phyloP scores from a whole-genome alignment of 2,797 vertebrate genomes.

The Lutjanus argentimaculatus region DNA sequence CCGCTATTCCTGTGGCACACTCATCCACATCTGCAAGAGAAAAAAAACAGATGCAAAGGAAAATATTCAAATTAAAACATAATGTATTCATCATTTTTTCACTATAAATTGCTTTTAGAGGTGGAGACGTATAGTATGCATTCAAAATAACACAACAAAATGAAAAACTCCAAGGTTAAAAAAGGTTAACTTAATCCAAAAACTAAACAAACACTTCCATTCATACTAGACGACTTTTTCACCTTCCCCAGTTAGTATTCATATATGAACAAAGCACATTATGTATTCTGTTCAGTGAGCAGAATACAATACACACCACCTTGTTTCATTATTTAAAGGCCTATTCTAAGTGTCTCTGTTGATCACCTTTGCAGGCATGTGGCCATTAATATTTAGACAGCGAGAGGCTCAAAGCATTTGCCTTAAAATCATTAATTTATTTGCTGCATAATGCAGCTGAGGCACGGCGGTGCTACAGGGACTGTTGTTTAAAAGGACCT shows the following conservation, averaged over 20 bases:
- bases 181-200: slow-evolving; percentile 27
- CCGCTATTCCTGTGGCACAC: slow-evolving; percentile 89
- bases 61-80: slow-evolving; percentile 16
- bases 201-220: slow-evolving; percentile 47
- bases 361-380: slow-evolving; percentile 66
- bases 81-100: slow-evolving; percentile 24
- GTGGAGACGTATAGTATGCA: not conserved
- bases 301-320: slow-evolving; percentile 49
- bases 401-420: slow-evolving; percentile 45
- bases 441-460: slow-evolving; percentile 44
- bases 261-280: slow-evolving; percentile 68
- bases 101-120: not conserved
- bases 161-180: slow-evolving; percentile 10
- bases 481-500: slow-evolving; percentile 49
- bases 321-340: slow-evolving; percentile 71
- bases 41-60: not conserved
- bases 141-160: slow-evolving; percentile 21
- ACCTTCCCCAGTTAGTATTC: slow-evolving; percentile 54
- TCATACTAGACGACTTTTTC: slow-evolving; percentile 38
- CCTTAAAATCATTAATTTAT: slow-evolving; percentile 62
- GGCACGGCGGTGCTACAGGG: slow-evolving; percentile 13
- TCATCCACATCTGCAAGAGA: slow-evolving; percentile 93
- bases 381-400: slow-evolving; percentile 71
- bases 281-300: slow-evolving; percentile 58
- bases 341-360: slow-evolving; percentile 61